A percentile compares a stretch with the other conserved stretches of the same genome.
phyloP scores from a whole-genome alignment of 2,113 vertebrate species.

The Halcyon malimbica region DNA sequence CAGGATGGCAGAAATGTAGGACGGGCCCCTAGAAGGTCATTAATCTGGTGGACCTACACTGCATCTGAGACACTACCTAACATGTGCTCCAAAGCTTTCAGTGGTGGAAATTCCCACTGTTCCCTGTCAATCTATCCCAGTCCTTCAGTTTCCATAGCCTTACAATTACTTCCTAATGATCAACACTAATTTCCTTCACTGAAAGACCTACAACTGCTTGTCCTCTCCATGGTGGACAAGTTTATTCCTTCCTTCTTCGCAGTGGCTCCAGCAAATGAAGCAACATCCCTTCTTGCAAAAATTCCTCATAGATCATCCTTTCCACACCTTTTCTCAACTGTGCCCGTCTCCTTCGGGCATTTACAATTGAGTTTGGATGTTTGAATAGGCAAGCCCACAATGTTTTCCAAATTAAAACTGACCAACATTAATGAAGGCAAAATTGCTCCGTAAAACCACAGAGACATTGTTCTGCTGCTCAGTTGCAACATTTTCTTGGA shows the following conservation, averaged over 20 bases:
- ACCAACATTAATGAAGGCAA: not conserved
- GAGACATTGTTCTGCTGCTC: not conserved
- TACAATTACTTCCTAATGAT: accelerated
- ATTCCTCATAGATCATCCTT: not conserved
- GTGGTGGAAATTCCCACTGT: not conserved
- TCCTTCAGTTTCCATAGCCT: not conserved
- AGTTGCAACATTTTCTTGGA: not conserved
- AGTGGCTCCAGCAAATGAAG: not conserved
- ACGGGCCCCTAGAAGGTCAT: not conserved
- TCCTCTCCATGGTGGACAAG: not conserved
- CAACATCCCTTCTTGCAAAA: not conserved
- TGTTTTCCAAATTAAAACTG: not conserved
- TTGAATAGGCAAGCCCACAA: not conserved
- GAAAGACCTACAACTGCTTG: not conserved
- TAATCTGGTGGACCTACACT: not conserved
- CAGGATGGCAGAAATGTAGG: not conserved
- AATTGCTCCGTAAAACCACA: not conserved
- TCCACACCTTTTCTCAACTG: not conserved
- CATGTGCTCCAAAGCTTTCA: not conserved
- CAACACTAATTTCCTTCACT: not conserved
- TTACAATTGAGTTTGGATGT: not conserved
- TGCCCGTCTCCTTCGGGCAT: not conserved
- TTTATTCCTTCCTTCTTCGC: not conserved
- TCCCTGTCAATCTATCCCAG: not conserved
- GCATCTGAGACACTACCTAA: not conserved